Base-by-base conservation (phyloP, 2,113 vertebrate genomes). In the Pseudolaguvia tuberculata region DNA sequence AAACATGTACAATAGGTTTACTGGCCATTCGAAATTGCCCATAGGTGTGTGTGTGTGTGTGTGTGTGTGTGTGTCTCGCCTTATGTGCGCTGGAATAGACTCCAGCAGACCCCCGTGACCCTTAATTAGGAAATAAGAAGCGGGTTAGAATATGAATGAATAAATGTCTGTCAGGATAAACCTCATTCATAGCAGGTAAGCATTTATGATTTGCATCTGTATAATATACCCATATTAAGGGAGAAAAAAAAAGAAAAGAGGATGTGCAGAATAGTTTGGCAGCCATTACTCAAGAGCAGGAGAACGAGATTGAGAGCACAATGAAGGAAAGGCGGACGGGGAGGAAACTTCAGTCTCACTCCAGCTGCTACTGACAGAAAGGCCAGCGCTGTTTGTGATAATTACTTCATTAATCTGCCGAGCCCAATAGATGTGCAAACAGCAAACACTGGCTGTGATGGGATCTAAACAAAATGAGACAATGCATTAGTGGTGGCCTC, bases 371-470 rank as follows among this genome's bases (percentile, higher is more conserved):
- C 47, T 9, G 53, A 59, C 23, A n/a, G 53, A 76, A 59, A 76
- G 74, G 74, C 45, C 53, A 59, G 20, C n/a, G 18, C 39, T 58
- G 63, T 68, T 68, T 69, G 45, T 39, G 53, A 68, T 69, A 58
- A 76, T 76, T 50, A 59, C 74, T 76, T 69, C 45, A 76, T 76
- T 76, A 76, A 66, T 75, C 72, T 35, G 14, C 13, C n/a, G 72
- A 53, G 45, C 8, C 35, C 4, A 47, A 51, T 58, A 76, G 53
- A 58, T 39, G 45, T 31, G 55, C 17, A 7, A 4, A 23, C 53
- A 51, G 31, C 51, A 25, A 67, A n/a, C 53, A 4, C 50, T 52
- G 31, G 21, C 59, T 27, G 45, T 2, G 21, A 56, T 55, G 72
- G 20, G 21, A 75, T 51, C 65, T 9, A 59, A 76, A 69, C 73